phyloP scores from a whole-genome alignment of 2,888 invertebrate species.

The Tenodera sinensis region DNA sequence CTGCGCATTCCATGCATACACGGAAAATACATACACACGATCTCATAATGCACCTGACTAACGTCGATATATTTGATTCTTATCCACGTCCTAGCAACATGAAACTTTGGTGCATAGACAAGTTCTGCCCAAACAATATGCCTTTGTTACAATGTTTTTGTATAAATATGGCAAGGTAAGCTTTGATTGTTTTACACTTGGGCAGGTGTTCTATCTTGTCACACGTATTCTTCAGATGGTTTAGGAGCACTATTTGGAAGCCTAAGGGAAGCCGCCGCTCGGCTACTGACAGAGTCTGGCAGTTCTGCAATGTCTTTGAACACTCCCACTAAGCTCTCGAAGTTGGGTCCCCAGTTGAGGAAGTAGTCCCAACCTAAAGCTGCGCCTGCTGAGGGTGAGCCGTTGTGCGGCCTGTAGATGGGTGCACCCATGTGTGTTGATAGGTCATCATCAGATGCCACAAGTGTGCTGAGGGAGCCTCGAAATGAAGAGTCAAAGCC shows the following conservation, averaged over 20 bases:
- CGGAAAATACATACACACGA: neutral
- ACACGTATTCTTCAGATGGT: slow-evolving; percentile 88
- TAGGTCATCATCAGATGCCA: slow-evolving; percentile 89
- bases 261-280: slow-evolving; percentile 69
- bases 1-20: neutral
- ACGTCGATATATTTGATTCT: neutral
- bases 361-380: slow-evolving; percentile 91
- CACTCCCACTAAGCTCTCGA: slow-evolving; percentile 91
- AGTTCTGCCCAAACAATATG: neutral
- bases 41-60: neutral
- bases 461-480: slow-evolving; percentile 88
- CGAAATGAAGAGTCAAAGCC: slow-evolving; percentile 93
- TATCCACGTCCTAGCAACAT: neutral
- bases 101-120: neutral
- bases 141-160: neutral
- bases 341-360: slow-evolving; percentile 94
- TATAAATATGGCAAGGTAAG: neutral
- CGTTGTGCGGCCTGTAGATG: slow-evolving; percentile 74
- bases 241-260: slow-evolving; percentile 75
- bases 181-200: neutral
- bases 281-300: slow-evolving; percentile 74
- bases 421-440: slow-evolving; percentile 75
- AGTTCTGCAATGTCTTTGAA: slow-evolving; percentile 95
- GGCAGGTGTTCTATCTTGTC: slow-evolving; percentile 33
- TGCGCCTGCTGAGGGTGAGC: slow-evolving; percentile 64